Conservation (phyloP, 2,113 vertebrate species). For the Malaclemys terrapin region DNA sequence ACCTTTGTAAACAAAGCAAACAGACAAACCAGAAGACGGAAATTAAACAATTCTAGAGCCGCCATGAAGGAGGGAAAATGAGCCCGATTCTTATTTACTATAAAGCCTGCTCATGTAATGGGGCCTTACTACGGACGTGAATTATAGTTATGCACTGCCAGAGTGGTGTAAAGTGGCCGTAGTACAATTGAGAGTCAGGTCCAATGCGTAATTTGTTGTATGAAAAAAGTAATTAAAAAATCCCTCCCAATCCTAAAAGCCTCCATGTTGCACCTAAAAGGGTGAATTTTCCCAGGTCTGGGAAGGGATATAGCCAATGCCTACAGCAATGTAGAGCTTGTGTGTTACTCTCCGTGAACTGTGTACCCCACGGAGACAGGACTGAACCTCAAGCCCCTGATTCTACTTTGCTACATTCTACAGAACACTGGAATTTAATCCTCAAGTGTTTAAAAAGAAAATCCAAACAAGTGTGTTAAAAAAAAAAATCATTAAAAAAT, state of each 20-base stretch:
- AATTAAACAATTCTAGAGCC: neutral
- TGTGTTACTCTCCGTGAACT: neutral
- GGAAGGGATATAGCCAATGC: neutral
- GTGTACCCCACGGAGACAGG: neutral
- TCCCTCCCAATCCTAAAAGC: neutral
- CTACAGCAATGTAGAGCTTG: no score
- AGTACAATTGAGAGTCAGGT: neutral
- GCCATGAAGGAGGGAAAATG: accelerated
- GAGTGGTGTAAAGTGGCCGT: neutral
- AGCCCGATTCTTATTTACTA: neutral
- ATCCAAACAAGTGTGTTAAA: conserved; percentile 8
- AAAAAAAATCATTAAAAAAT: neutral
- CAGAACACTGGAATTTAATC: neutral
- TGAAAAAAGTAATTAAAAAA: neutral
- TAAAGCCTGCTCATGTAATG: neutral
- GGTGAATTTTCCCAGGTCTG: neutral
- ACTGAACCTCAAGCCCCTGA: neutral
- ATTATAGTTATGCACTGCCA: neutral
- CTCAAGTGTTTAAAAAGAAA: neutral
- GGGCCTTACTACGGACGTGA: neutral
- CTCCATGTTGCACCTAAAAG: neutral
- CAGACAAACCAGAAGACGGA: neutral
- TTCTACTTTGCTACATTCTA: neutral
- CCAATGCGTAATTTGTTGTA: neutral
- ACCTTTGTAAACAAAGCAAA: neutral